These are phyloP conservation scores for Thymallus thymallus DNA, from an alignment of 2,113 vertebrate species.

Conservation along the genomic window DNA sequence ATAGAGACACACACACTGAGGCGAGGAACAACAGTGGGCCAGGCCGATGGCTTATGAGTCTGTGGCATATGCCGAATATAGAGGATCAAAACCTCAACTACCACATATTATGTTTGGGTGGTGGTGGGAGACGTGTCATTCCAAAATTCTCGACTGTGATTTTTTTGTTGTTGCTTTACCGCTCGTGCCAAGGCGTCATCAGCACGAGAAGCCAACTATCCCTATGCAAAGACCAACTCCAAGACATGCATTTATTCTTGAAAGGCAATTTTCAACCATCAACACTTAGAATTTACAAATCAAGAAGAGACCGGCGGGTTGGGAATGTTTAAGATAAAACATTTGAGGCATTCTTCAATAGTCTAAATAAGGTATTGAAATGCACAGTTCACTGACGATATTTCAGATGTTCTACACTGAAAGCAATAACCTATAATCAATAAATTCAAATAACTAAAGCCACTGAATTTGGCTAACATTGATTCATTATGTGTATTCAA, in stretches of 20 bases:
- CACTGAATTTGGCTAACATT: no score
- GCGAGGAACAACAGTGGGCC: no score
- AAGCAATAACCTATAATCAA: neutral
- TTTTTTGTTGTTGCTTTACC: no score
- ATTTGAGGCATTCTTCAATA: neutral
- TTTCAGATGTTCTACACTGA: neutral
- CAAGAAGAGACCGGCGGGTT: neutral
- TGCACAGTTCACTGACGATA: no score
- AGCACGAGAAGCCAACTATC: neutral
- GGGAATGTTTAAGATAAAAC: neutral
- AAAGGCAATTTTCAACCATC: neutral
- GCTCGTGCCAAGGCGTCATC: no score
- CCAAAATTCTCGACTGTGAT: neutral
- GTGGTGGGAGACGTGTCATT: neutral
- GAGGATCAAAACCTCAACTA: conserved; percentile 2
- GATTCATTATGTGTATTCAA: no score
- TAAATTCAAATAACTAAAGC: no score
- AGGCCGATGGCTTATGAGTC: conserved; percentile 32
- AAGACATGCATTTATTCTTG: neutral
- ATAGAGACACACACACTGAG: conserved; percentile 10
- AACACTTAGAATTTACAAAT: neutral
- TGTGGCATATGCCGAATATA: neutral
- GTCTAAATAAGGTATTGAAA: neutral
- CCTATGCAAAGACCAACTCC: neutral
- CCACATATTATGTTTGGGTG: conserved; percentile 9